Evolutionary conservation across 2,888 invertebrate genomes (phyloP).

Genomic region (Agrilus biguttatus): DNA sequence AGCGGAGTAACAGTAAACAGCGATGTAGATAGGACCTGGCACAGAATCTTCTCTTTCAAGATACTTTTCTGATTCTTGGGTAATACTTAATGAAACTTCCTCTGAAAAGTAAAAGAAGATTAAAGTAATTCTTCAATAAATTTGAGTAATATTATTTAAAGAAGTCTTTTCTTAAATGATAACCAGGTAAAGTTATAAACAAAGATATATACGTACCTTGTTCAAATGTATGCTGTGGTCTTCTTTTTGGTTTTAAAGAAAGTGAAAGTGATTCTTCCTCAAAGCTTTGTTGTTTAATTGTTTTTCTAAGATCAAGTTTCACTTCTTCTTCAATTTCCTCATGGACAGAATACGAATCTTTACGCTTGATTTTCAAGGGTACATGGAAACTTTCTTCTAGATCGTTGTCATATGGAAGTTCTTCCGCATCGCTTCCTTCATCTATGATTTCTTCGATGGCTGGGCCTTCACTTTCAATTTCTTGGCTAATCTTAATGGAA

Average conservation of each 20-base stretch:
- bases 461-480: slow-evolving; percentile 47
- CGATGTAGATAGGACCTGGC: slow-evolving; percentile 66
- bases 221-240: slow-evolving; percentile 48
- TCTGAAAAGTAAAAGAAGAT: slow-evolving; percentile 20
- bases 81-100: slow-evolving; percentile 32
- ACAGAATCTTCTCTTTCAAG: slow-evolving; percentile 27
- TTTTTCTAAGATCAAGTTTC: slow-evolving; percentile 37
- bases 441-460: slow-evolving; percentile 49
- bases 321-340: slow-evolving; percentile 47
- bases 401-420: slow-evolving; percentile 37
- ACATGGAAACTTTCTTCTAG: slow-evolving; percentile 37
- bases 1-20: slow-evolving; percentile 72
- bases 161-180: no score
- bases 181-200: no score
- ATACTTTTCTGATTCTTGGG: slow-evolving; percentile 29
- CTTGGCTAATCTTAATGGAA: slow-evolving; percentile 52
- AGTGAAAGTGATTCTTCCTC: slow-evolving; percentile 57
- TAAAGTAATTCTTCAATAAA: background rate
- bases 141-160: background rate
- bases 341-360: slow-evolving; percentile 42
- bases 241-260: slow-evolving; percentile 55
- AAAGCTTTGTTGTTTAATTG: slow-evolving; percentile 34
- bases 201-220: slow-evolving; percentile 35
- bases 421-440: slow-evolving; percentile 42
- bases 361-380: slow-evolving; percentile 31